A percentile compares a stretch with the other conserved stretches of the same genome.
Conservation (phyloP, 2,888 invertebrate species). For the Scaptomyza reducta region DNA sequence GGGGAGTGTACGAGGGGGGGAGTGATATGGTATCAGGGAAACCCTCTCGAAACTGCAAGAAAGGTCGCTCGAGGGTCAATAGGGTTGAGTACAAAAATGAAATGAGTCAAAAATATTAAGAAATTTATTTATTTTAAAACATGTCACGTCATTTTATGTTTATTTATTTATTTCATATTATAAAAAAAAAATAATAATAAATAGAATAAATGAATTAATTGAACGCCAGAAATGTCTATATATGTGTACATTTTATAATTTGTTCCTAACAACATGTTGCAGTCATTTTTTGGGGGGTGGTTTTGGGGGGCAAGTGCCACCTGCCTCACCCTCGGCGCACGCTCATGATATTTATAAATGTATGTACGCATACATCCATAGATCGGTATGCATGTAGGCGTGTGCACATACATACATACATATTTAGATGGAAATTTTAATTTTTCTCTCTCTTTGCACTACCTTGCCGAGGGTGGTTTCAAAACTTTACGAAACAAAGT, state of each 20-base stretch:
- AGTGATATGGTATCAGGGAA: too few relatives aligned
- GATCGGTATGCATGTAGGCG: neutral
- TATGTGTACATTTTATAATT: neutral
- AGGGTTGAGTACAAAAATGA: too few relatives aligned
- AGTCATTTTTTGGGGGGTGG: neutral
- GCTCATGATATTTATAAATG: constrained; percentile 10
- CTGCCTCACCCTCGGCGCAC: constrained; percentile 2
- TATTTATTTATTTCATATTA: too few relatives aligned
- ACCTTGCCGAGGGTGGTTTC: constrained; percentile 9
- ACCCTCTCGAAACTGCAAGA: neutral
- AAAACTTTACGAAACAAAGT: constrained; percentile 3
- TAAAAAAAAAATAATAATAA: neutral
- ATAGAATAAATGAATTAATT: too few relatives aligned
- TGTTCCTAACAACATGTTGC: neutral
- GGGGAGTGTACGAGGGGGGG: neutral
- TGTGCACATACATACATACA: constrained; percentile 1
- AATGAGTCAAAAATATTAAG: neutral
- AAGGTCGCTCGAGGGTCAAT: neutral
- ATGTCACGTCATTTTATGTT: too few relatives aligned
- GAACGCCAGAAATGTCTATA: constrained; percentile 2
- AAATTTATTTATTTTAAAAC: too few relatives aligned
- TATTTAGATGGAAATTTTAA: constrained; percentile 2
- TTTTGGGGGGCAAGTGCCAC: neutral
- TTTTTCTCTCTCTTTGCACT: constrained; percentile 10
- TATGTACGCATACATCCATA: constrained; percentile 2